phyloP scores from a whole-genome alignment of 2,888 invertebrate genomes.

The Cabera pusaria region DNA sequence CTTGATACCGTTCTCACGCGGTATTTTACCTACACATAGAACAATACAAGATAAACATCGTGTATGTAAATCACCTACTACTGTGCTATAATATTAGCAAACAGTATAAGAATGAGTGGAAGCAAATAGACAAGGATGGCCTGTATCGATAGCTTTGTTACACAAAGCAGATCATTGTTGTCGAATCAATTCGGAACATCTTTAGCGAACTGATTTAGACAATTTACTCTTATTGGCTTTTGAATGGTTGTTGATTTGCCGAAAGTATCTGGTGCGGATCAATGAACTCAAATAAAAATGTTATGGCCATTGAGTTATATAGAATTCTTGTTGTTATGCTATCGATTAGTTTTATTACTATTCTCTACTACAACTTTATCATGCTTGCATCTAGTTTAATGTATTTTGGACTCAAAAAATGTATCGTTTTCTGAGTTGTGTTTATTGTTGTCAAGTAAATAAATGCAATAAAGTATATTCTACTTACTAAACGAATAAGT shows the following conservation, averaged over 20 bases:
- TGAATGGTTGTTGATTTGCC: slow-evolving; percentile 11
- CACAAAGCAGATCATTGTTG: slow-evolving; percentile 16
- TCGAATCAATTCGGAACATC: slow-evolving; percentile 22
- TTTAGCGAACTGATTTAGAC: slow-evolving; percentile 13
- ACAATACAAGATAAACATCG: slow-evolving; percentile 51
- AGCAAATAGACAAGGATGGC: slow-evolving; percentile 21
- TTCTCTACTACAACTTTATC: no score
- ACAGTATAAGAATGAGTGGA: slow-evolving; percentile 27
- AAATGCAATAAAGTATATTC: no score
- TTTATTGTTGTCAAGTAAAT: no score
- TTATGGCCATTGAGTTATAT: no score
- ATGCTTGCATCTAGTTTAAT: no score
- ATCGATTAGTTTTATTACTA: no score
- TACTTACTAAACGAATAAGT: no score
- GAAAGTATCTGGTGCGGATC: neutral
- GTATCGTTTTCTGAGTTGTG: no score
- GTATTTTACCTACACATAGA: slow-evolving; percentile 31
- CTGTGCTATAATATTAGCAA: slow-evolving; percentile 36
- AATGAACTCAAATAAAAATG: no score
- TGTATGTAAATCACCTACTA: slow-evolving; percentile 43
- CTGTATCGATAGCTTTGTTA: slow-evolving; percentile 23
- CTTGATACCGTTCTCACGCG: slow-evolving; percentile 46
- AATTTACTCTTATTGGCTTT: slow-evolving; percentile 19
- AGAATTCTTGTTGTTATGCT: no score
- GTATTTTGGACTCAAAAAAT: no score